phyloP scores from a whole-genome alignment of 2,113 vertebrate species.

The Rutilus rutilus region DNA sequence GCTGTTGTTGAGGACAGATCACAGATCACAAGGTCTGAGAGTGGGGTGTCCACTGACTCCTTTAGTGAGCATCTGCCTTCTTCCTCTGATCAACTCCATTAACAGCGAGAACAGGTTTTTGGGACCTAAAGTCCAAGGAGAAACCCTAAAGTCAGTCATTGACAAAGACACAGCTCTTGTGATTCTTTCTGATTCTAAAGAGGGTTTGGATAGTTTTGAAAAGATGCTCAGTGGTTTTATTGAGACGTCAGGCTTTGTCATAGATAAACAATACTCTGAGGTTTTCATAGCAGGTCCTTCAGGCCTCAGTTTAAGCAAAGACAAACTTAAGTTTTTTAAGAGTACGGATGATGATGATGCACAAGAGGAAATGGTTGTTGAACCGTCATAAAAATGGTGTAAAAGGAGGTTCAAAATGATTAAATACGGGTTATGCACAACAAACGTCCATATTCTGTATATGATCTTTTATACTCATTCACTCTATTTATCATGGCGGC shows the following conservation, averaged over 20 bases:
- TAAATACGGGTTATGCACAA: neutral
- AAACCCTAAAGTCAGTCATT: conserved; percentile 9
- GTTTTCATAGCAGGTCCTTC: conserved; percentile 17
- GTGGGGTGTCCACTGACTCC: conserved; percentile 47
- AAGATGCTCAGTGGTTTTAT: conserved; percentile 39
- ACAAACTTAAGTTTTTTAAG: conserved; percentile 19
- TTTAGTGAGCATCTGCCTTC: conserved; percentile 41
- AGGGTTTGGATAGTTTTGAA: conserved; percentile 32
- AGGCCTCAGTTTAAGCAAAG: conserved; percentile 1
- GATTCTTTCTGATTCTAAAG: conserved; percentile 29
- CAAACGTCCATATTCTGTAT: too few relatives aligned
- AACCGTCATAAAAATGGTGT: neutral
- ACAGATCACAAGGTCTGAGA: conserved; percentile 6
- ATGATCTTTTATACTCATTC: too few relatives aligned
- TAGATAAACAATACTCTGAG: conserved; percentile 26
- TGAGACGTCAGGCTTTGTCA: conserved; percentile 40
- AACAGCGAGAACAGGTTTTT: neutral
- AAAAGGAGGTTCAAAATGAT: neutral
- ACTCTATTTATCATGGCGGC: too few relatives aligned
- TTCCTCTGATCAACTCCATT: conserved; percentile 41
- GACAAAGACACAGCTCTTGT: conserved; percentile 29
- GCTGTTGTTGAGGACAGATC: conserved; percentile 6
- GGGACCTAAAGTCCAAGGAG: neutral
- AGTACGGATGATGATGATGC: neutral
- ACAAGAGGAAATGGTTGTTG: neutral